Evolutionary conservation across 92 coral and sea anemone species (phyloP), one percentile per base, ranked within the genome.

Genomic region (Epizoanthus stellaris): DNA sequence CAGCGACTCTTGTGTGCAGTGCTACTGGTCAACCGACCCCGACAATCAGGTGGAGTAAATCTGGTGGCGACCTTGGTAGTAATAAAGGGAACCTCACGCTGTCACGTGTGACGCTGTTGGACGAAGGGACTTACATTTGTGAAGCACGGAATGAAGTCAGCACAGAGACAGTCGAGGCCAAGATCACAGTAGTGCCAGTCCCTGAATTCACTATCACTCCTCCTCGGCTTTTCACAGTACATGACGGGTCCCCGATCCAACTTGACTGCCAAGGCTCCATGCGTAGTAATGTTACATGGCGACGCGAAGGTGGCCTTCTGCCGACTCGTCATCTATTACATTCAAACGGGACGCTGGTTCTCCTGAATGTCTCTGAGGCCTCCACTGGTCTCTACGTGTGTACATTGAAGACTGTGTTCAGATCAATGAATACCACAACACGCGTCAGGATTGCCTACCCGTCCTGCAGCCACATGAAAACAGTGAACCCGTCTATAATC

Each of bases 11-110:
- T 23, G 76, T 70, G 40, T 70, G 76, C 76, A 40, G 9, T 39
- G 76, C 30, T 43, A 70, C 76, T 12, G 76, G 76, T 70, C 57
- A 70, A 70, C 76, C 76, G 45, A 34, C 58, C 76, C 76, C 76
- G 57, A 70, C 30, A 42, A 70, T 70, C 76, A 70, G 34, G n/a
- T 67, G 73, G 73, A 67, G 47, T 5, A 67, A 34, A 67, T 15
- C 5, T 67, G 49, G 38, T 25, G 73, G 49, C 30, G 73, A 1
- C 30, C 47, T 36, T 13, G 47, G 45, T 30, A 30, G 4, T 10
- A 14, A 67, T 34, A 67, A n/a, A 67, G 73, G 73, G 38, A 67
- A 67, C 2, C 73, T 67, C 16, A 36, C 47, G 8, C 43, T 67
- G 73, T 16, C 16, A 15, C 73, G 0, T 34, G 73, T 25, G 45